Evolutionary conservation across 2,113 vertebrate genomes (phyloP), one percentile per base, ranked within the genome.

Genomic region (Mungos mungo): DNA sequence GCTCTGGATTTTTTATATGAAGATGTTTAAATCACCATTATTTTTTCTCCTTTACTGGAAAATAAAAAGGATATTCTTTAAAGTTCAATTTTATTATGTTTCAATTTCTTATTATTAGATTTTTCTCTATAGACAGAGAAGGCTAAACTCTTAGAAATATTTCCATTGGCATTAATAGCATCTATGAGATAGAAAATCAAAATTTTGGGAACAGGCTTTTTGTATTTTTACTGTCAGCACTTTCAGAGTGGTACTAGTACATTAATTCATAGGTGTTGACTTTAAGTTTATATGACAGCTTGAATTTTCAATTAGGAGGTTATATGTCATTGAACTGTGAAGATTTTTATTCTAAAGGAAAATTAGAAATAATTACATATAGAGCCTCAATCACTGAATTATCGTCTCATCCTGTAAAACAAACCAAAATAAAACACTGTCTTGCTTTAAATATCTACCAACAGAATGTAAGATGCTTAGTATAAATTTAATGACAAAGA

Each of bases 1-100:
- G 35, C 19, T 93, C 29, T 88, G 18, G 16, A 15, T 66, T 92
- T 71, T 91, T 57, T 57, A 81, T 68, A 31, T 93, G 85, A 94
- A 97, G 60, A 86, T 96, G n/a, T 76, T 81, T 92, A 96, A 97
- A 88, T 98, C 50, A 77, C 15, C 8, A 77, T 77, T 93, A 68
- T 45, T 80, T 77, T 90, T 94, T 94, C n/a, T 65, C 23, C n/a
- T 38, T 85, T 92, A 52, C n/a, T 77, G 31, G 15, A 88, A 93
- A 95, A 92, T 74, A 96, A 95, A 95, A 96, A 85, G 57, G 33
- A 90, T 96, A 86, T 88, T 89, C 33, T 52, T 94, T 91, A 88
- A 95, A 93, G 60, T 96, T 96, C 89, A 97, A 83, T 93, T 97
- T 96, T 82, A 93, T 97, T 94, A 77, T 89, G 41, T 88, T 96